Evolutionary conservation across 30 jellyfish, hydroid and myxozoan genomes (phyloP).

Genomic region (Phacellophora camtschatica): DNA sequence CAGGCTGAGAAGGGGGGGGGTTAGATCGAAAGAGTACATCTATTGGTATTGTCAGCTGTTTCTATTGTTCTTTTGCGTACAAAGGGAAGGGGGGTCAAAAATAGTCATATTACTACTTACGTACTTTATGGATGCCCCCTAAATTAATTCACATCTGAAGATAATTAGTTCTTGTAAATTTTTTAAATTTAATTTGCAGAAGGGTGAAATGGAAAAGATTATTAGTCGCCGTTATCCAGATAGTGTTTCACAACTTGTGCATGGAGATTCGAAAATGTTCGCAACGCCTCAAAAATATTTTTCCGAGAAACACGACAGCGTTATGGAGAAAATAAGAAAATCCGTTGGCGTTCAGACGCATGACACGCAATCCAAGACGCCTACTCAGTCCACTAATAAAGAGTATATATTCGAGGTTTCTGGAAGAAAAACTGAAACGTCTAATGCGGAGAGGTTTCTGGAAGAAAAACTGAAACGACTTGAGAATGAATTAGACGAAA

Average conservation of each 20-base stretch:
- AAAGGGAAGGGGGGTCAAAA: too few relatives aligned
- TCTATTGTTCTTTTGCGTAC: too few relatives aligned
- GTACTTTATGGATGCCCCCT: too few relatives aligned
- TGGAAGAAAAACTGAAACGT: neutral
- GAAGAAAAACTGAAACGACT: slow-evolving; percentile 49
- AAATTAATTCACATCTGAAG: too few relatives aligned
- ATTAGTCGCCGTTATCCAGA: slow-evolving; percentile 66
- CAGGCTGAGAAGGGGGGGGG: too few relatives aligned
- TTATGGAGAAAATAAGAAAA: neutral
- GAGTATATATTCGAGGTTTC: neutral
- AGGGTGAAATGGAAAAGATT: slow-evolving; percentile 77
- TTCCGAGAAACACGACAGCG: too few relatives aligned
- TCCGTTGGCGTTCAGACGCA: neutral
- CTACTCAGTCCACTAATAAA: neutral
- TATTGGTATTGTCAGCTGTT: too few relatives aligned
- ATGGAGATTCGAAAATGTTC: slow-evolving; percentile 7
- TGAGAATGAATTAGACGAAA: slow-evolving; percentile 69
- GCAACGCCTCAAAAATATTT: too few relatives aligned
- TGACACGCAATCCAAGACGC: neutral
- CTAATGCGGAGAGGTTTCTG: slow-evolving; percentile 20
- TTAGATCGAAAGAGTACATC: too few relatives aligned
- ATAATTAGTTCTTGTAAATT: too few relatives aligned
- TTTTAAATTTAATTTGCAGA: too few relatives aligned
- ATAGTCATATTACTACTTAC: too few relatives aligned
- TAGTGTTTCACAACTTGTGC: slow-evolving; percentile 51